Evolutionary conservation across 2,888 invertebrate species (phyloP), one percentile per base, ranked within the genome.

Genomic region (Drosophila mayaguana): DNA sequence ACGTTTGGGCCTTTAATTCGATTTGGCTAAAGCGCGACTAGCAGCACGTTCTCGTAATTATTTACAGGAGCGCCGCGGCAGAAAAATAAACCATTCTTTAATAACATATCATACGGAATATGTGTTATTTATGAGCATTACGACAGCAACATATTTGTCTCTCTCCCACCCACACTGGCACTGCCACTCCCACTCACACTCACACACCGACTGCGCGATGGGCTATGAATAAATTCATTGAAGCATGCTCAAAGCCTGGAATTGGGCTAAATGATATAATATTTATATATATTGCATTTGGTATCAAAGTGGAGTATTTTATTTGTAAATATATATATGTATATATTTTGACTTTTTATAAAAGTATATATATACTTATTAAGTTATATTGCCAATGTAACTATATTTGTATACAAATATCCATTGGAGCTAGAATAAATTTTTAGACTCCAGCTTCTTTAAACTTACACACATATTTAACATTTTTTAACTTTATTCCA

Each of bases 1-100:
- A 86, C 81, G 78, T 88, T 88, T 81, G 75, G 78, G 72, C 88
- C 80, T 87, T 88, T 89, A 87, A 88, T 88, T 89, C 90, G 87
- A 64, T 90, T 61, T 61, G 83, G 83, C 81, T 72, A 76, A 82
- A 64, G 65, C 78, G 77, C 81, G 64, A 54, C 56, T 67, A 67
- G 25, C 28, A 51, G 53, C 87, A 90, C 88, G 90, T 81, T 78
- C 63, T 61, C 63, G 85, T 87, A 87, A 87, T 87, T 87, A 87
- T 87, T 87, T 89, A 90, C 89, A 83, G 87, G 84, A 77, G 70
- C 75, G 64, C 72, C 71, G 63, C 54, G 54, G 25, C 66, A 63
- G 20, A 56, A 72, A 83, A 80, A 83, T 74, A 80, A 64, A 72
- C 72, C 75, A 78, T 78, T 73, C 63, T 72, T 63, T 73, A 79